phyloP scores from a whole-genome alignment of 2,113 vertebrate genomes.

The Pardalotus punctatus region DNA sequence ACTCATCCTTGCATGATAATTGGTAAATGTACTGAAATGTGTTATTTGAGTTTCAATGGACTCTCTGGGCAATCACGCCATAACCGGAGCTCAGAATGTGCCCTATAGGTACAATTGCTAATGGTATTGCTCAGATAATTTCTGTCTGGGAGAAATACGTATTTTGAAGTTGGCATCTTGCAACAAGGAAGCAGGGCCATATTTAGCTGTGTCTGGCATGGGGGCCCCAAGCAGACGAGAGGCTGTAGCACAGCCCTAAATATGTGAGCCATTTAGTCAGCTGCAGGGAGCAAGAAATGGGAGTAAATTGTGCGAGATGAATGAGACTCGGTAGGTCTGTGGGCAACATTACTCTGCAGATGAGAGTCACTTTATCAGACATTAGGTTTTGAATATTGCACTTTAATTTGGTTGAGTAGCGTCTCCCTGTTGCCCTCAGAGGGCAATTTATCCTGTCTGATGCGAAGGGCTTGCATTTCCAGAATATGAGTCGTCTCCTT shows the following conservation, averaged over 20 bases:
- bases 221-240: neutral
- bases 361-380: conserved; percentile 46
- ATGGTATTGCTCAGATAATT: conserved; percentile 34
- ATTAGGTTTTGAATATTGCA: conserved; percentile 46
- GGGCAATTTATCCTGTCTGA: neutral
- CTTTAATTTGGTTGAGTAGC: conserved; percentile 53
- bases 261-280: conserved; percentile 7
- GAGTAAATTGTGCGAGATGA: conserved; percentile 28
- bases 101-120: conserved; percentile 36
- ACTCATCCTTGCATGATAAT: conserved; percentile 48
- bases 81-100: conserved; percentile 39
- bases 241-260: neutral
- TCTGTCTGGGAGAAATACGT: conserved; percentile 19
- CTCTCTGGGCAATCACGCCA: conserved; percentile 10
- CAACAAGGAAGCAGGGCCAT: neutral
- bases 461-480: neutral
- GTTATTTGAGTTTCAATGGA: conserved; percentile 42
- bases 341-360: conserved; percentile 45
- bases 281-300: conserved; percentile 25
- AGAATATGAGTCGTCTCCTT: neutral
- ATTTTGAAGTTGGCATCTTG: neutral
- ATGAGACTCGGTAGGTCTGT: conserved; percentile 26
- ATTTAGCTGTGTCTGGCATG: neutral
- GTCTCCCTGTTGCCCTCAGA: conserved; percentile 12
- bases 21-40: conserved; percentile 57